Evolutionary conservation across 1,140 invertebrate species (phyloP).

Genomic region (Centruroides vittatus): DNA sequence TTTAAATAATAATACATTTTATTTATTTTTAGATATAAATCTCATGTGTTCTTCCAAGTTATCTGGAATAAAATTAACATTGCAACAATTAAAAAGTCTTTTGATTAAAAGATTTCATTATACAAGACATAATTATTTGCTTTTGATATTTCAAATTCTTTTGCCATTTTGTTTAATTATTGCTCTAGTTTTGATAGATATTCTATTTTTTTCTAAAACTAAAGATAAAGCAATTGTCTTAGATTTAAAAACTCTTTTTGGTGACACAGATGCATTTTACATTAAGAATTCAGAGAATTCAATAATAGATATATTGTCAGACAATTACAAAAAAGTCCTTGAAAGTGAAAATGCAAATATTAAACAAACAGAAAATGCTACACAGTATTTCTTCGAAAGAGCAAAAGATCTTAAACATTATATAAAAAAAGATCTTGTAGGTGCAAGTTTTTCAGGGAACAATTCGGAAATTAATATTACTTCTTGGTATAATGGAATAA

Average conservation of each 20-base stretch:
- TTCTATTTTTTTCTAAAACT: background rate
- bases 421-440: conserved; percentile 4
- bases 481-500: conserved; percentile 16
- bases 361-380: background rate
- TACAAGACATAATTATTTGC: conserved; percentile 14
- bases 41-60: background rate
- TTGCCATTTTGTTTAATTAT: conserved; percentile 13
- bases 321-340: background rate
- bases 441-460: background rate
- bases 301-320: background rate
- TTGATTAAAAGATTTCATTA: conserved; percentile 19
- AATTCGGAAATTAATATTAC: background rate
- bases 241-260: conserved; percentile 10
- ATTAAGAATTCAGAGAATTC: background rate
- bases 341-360: background rate
- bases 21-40: conserved; percentile 2
- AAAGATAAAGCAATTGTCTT: conserved; percentile 3
- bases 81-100: conserved; percentile 10
- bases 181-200: background rate
- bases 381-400: conserved; percentile 2
- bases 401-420: conserved; percentile 1
- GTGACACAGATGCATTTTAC: conserved; percentile 10
- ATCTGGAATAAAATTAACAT: background rate
- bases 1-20: background rate
- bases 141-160: conserved; percentile 14